phyloP scores from a whole-genome alignment of 2,888 invertebrate genomes.

The Tiliacea aurago region DNA sequence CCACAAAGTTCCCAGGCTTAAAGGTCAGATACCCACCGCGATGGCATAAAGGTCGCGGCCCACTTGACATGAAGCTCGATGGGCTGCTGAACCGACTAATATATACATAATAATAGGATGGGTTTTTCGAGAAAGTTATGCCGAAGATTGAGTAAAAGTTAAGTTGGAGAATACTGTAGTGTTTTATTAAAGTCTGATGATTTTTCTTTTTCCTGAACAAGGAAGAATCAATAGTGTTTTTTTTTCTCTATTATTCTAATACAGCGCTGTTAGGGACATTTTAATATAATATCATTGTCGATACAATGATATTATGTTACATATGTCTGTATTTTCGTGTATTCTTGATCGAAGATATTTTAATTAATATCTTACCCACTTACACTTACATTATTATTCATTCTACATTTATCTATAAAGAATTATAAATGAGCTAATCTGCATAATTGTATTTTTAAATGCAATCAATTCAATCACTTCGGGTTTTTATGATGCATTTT shows the following conservation, averaged over 20 bases:
- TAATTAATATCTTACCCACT: background rate
- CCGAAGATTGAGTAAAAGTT: background rate
- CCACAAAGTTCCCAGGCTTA: slow-evolving; percentile 42
- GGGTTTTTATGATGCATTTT: background rate
- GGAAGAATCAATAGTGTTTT: background rate
- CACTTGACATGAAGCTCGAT: slow-evolving; percentile 51
- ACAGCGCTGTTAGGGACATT: background rate
- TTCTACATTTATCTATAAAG: background rate
- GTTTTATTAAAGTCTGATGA: background rate
- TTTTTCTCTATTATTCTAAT: background rate
- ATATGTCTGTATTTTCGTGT: too few relatives aligned
- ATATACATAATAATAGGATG: slow-evolving; percentile 46
- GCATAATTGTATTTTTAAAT: background rate
- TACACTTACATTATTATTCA: background rate
- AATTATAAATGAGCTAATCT: slow-evolving; percentile 1
- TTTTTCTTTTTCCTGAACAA: background rate
- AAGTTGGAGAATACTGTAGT: background rate
- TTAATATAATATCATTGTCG: too few relatives aligned
- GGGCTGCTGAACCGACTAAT: slow-evolving; percentile 36
- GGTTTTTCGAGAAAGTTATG: slow-evolving; percentile 39
- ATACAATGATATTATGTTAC: too few relatives aligned
- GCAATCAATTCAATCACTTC: background rate
- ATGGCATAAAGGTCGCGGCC: slow-evolving; percentile 58
- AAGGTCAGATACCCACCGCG: slow-evolving; percentile 69
- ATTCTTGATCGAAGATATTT: too few relatives aligned